Evolutionary conservation across 1,140 invertebrate genomes (phyloP).

Genomic region (Grapholita molesta): DNA sequence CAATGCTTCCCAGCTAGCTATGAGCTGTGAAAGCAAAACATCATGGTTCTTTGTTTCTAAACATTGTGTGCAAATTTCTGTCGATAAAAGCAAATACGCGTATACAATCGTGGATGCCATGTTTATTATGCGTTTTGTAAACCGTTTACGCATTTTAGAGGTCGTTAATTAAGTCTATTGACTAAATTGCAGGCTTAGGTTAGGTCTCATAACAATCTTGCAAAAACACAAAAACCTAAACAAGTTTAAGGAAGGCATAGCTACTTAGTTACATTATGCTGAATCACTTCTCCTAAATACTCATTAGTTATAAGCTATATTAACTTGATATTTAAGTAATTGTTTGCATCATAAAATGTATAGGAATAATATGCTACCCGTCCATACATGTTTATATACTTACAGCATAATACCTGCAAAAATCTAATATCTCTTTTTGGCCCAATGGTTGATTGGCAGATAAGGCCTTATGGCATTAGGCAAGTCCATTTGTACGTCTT

Average conservation of each 20-base stretch:
- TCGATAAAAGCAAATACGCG: conserved; percentile 55
- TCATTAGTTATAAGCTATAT: too few relatives aligned
- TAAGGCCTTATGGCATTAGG: too few relatives aligned
- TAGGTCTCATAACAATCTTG: neutral
- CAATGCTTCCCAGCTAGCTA: conserved; percentile 39
- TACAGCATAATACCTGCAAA: too few relatives aligned
- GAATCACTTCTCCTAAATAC: too few relatives aligned
- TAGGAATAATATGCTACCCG: too few relatives aligned
- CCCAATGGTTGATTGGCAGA: too few relatives aligned
- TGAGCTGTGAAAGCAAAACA: conserved; percentile 57
- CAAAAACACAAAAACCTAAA: neutral
- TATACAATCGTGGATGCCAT: conserved; percentile 17
- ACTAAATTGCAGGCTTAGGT: neutral
- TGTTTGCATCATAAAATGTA: too few relatives aligned
- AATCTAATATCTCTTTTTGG: too few relatives aligned
- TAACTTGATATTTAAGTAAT: too few relatives aligned
- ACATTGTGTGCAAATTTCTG: conserved; percentile 69
- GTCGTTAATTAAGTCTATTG: neutral
- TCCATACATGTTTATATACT: too few relatives aligned
- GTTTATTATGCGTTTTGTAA: conserved; percentile 9
- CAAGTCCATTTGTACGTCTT: too few relatives aligned
- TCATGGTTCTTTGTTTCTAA: conserved; percentile 56
- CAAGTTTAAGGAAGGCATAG: neutral
- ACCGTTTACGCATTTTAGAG: neutral
- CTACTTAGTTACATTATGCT: neutral